Evolutionary conservation across 1,140 invertebrate genomes (phyloP), one percentile per base, ranked within the genome.

Genomic region (Neotoxoptera formosana): DNA sequence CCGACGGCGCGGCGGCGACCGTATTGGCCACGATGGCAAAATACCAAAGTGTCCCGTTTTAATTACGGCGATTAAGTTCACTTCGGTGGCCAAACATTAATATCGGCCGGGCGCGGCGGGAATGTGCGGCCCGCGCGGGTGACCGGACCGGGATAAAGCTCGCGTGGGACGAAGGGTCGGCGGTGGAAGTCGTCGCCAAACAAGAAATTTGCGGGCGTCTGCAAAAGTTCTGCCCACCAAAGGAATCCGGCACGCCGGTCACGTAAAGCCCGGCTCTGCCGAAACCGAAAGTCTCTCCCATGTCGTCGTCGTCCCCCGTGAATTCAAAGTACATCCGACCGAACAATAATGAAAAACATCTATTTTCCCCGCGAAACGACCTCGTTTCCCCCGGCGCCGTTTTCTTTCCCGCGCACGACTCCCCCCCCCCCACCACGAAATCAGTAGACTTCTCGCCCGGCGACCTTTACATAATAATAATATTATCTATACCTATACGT

Each of bases 171-270:
- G 41, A 9, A 9, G 23, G 51, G 53, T 25, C 11, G 17, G 7
- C 7, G 56, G 56, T 89, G 34, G 86, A 87, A 53, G 88, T 47
- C 47, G 84, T 83, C n/a, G 91, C 90, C 90, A 91, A 91, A 53
- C 91, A 92, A 92, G 91, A 92, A 92, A 92, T 92, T 92, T 92
- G 91, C 91, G 91, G 47, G 91, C 91, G 91, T 92, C 91, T 92
- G 76, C 91, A 92, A 92, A 89, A 92, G 91, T 92, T 92, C 45
- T 48, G 25, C 60, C 14, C 76, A 23, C 91, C 47, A 36, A 92
- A 81, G 67, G 67, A 92, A 92, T 92, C 91, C 91, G 91, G 76
- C 47, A 92, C 76, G 91, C 91, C n/a, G 47, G 91, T 92, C 91
- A 92, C 91, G 91, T 92, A 92, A 92, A 34, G n/a, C 76, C 41